Base-by-base conservation (phyloP, 2,797 vertebrate genomes). In the Salmo trutta region DNA sequence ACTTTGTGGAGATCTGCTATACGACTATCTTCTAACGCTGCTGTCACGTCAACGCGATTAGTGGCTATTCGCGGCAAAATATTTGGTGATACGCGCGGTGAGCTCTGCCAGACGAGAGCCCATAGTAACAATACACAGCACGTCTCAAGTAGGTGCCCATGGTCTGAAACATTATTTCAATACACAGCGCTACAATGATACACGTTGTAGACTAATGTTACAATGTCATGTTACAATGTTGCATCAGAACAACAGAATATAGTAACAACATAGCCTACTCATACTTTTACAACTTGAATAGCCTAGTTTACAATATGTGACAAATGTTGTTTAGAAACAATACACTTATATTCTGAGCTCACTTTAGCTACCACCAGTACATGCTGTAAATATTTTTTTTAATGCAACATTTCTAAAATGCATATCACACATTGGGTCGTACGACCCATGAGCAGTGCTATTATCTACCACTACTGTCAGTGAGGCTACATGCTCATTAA, bases 111-210 rank as follows among this genome's bases (percentile, higher is more conserved):
- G 36, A 29, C 64, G n/a, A 54, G n/a, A 65, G 29, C 65, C 47
- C 67, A 77, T 10, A 33, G 72, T 53, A 70, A 36, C 74, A 76
- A 24, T 54, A 17, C 41, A 36, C 56, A 71, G 33, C 69, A 56
- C 64, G 36, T 12, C 15, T 31, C 53, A 75, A 33, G 83, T 82
- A 76, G 74, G 76, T 74, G 7, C 16, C 29, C 15, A 4, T 59
- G 8, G 24, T 24, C n/a, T 62, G 59, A 24, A 62, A 17, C 59
- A 24, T 17, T 62, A 7, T 62, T 62, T 62, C 6, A 12, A 21
- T 24, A 8, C n/a, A 24, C 21, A 10, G 59, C 21, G 59, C 12
- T 62, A 19, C 5, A 59, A 19, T 59, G 16, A 6, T n/a, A 19
- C 54, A n/a, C 19, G 4, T 59, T 59, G 16, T 59, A 47, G 41